Evolutionary conservation across 2,797 vertebrate species (phyloP).

Genomic region (Onychomys arenicola): DNA sequence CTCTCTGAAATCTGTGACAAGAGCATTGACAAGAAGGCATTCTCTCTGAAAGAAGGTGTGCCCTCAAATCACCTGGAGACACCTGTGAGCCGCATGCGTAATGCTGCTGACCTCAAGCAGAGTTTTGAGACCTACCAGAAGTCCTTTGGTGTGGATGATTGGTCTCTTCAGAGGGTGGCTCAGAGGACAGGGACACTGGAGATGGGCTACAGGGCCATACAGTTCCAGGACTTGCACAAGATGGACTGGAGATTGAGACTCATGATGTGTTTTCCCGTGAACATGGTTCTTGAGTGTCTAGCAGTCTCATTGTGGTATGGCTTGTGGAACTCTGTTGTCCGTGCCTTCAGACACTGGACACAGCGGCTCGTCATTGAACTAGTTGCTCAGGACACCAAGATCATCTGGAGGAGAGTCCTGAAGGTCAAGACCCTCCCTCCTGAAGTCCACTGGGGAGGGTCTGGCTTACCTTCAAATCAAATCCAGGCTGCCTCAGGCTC

Average conservation of each 20-base stretch:
- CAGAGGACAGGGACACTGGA: neutral
- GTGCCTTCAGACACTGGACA: neutral
- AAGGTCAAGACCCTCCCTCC: neutral
- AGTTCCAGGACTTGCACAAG: neutral
- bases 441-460: neutral
- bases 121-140: conserved; percentile 1
- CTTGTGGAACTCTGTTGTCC: neutral
- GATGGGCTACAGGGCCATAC: neutral
- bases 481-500: no score
- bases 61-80: accelerated
- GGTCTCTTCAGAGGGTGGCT: conserved; percentile 74
- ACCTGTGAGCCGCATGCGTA: accelerated
- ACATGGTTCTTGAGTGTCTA: accelerated
- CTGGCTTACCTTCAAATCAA: neutral
- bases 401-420: neutral
- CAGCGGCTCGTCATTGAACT: neutral
- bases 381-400: conserved; percentile 39
- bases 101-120: neutral
- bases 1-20: neutral
- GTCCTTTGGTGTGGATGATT: conserved; percentile 79
- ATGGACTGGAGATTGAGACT: neutral
- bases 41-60: neutral
- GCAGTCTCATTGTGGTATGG: neutral
- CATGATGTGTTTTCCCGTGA: neutral
- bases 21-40: neutral